phyloP scores from a whole-genome alignment of 2,888 invertebrate species.

The Agrotis ipsilon region DNA sequence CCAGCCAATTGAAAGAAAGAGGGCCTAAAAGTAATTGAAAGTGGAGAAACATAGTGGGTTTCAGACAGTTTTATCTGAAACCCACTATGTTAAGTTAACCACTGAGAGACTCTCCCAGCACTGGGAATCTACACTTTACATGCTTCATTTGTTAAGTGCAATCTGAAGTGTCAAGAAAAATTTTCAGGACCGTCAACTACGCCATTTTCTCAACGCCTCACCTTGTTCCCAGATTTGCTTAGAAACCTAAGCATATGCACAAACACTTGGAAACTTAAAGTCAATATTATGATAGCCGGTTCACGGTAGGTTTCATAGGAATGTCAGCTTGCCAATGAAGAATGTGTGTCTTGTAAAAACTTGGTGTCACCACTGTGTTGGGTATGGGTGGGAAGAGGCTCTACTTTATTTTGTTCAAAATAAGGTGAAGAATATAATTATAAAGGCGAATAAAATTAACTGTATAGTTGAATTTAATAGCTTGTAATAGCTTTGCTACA shows the following conservation, averaged over 20 bases:
- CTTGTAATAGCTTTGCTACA: no score
- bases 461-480: no score
- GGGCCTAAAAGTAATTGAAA: no score
- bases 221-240: conserved; percentile 13
- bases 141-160: no score
- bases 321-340: conserved; percentile 80
- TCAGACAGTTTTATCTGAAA: no score
- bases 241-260: conserved; percentile 25
- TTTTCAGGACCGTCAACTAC: background rate
- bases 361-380: conserved; percentile 67
- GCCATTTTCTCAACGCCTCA: conserved; percentile 12
- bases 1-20: no score
- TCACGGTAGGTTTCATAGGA: conserved; percentile 71
- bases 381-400: conserved; percentile 19
- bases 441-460: no score
- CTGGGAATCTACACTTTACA: no score
- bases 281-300: conserved; percentile 57
- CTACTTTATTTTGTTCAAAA: conserved; percentile 6
- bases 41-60: no score
- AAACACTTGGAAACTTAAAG: conserved; percentile 46
- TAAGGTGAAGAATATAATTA: no score
- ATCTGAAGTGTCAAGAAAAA: background rate
- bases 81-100: no score
- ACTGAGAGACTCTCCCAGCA: no score
- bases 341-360: conserved; percentile 82